phyloP scores from a whole-genome alignment of 2,888 invertebrate genomes.

The Ophion ellenae region DNA sequence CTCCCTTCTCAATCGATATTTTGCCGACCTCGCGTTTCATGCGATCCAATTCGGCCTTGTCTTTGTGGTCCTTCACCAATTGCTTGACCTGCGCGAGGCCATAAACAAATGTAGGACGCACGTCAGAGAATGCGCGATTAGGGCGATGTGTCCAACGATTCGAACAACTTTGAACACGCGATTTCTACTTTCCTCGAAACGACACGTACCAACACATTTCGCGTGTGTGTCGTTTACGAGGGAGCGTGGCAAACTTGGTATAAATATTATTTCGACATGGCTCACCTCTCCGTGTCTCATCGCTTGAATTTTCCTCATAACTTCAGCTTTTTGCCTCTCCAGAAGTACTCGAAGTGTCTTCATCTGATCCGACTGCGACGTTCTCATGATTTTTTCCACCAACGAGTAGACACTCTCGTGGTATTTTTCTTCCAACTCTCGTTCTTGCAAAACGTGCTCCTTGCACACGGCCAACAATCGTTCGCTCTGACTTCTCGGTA shows the following conservation, averaged over 20 bases:
- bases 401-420: conserved; percentile 91
- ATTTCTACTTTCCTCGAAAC: too few species aligned
- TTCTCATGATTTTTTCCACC: conserved; percentile 92
- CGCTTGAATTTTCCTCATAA: conserved; percentile 92
- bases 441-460: conserved; percentile 89
- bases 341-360: conserved; percentile 90
- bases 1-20: conserved; percentile 94
- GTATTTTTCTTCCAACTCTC: conserved; percentile 92
- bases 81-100: conserved; percentile 87
- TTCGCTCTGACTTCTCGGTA: conserved; percentile 88
- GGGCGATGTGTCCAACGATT: too few species aligned
- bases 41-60: conserved; percentile 94
- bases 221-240: too few species aligned
- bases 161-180: too few species aligned
- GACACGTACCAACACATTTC: too few species aligned
- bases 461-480: conserved; percentile 87
- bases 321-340: conserved; percentile 89
- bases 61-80: conserved; percentile 93
- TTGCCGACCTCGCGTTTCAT: conserved; percentile 93
- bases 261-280: conserved; percentile 74
- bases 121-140: not conserved
- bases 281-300: conserved; percentile 91
- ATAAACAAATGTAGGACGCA: not conserved
- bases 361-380: conserved; percentile 92
- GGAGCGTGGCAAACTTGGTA: too few species aligned